Conservation (phyloP, 2,888 invertebrate genomes). For the Hemaris fuciformis region DNA sequence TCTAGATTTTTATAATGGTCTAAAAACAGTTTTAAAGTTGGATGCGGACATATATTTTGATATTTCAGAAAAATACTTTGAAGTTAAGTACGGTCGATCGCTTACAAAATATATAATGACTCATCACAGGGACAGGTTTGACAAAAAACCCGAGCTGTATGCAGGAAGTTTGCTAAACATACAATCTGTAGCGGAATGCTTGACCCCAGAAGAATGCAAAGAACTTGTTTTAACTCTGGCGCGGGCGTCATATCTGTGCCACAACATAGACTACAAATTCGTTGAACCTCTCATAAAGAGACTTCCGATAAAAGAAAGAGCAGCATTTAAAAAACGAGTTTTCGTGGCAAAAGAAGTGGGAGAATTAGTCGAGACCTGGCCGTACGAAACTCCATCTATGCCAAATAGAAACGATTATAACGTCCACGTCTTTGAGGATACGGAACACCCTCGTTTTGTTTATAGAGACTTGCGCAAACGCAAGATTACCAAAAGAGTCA, state of each 20-base stretch:
- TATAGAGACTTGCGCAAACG: neutral
- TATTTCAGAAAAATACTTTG: constrained; percentile 48
- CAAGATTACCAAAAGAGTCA: constrained; percentile 10
- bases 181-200: constrained; percentile 40
- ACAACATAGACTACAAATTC: constrained; percentile 46
- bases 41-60: constrained; percentile 46
- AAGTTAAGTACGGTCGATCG: constrained; percentile 30
- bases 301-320: constrained; percentile 29
- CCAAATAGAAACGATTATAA: constrained; percentile 15
- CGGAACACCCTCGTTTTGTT: neutral
- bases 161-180: constrained; percentile 43
- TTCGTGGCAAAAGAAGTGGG: constrained; percentile 39
- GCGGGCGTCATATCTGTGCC: constrained; percentile 42
- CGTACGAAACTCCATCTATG: constrained; percentile 33
- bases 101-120: constrained; percentile 47
- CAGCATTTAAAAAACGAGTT: constrained; percentile 32
- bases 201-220: constrained; percentile 47
- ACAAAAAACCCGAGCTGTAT: constrained; percentile 51
- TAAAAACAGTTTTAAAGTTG: constrained; percentile 45
- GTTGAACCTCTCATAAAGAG: constrained; percentile 43
- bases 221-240: constrained; percentile 44
- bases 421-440: constrained; percentile 32
- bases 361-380: constrained; percentile 30
- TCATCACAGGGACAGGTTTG: constrained; percentile 42
- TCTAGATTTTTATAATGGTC: constrained; percentile 36